Evolutionary conservation across 2,797 vertebrate genomes (phyloP).

Genomic region (Sebastes iracundus): DNA sequence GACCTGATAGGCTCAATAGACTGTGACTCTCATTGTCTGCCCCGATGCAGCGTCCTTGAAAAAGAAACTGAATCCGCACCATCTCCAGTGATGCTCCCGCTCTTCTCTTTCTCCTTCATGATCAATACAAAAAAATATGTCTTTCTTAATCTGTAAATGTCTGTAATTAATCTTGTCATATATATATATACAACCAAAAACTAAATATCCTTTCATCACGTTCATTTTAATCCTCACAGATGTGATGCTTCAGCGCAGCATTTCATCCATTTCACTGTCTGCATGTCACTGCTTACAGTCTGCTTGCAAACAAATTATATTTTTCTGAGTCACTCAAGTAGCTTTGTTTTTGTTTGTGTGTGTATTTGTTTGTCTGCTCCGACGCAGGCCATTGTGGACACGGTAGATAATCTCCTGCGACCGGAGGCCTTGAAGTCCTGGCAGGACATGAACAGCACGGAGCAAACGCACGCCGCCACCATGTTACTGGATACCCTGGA

Average conservation of each 20-base stretch:
- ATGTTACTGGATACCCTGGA: slow-evolving; percentile 98
- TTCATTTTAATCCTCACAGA: slow-evolving; percentile 12
- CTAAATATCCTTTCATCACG: neutral
- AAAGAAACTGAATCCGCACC: slow-evolving; percentile 50
- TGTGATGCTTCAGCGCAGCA: slow-evolving; percentile 1
- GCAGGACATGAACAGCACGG: slow-evolving; percentile 98
- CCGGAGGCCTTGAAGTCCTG: slow-evolving; percentile 96
- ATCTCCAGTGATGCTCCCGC: slow-evolving; percentile 3
- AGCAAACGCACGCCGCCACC: slow-evolving; percentile 97
- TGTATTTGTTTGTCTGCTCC: slow-evolving; percentile 27
- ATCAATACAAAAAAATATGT: neutral
- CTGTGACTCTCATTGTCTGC: slow-evolving; percentile 26
- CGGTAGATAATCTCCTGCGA: slow-evolving; percentile 97
- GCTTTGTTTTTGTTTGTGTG: neutral
- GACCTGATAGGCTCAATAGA: slow-evolving; percentile 37
- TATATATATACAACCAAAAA: neutral
- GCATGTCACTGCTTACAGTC: slow-evolving; percentile 43
- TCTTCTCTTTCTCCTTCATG: slow-evolving; percentile 22
- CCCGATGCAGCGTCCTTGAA: slow-evolving; percentile 49
- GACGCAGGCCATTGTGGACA: slow-evolving; percentile 97
- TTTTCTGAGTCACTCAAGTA: slow-evolving; percentile 19
- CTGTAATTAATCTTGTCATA: slow-evolving; percentile 1
- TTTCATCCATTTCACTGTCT: slow-evolving; percentile 40
- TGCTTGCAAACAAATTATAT: neutral
- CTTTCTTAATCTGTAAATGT: neutral